Evolutionary conservation across 1,140 invertebrate species (phyloP).

Genomic region (Penaeus indicus): DNA sequence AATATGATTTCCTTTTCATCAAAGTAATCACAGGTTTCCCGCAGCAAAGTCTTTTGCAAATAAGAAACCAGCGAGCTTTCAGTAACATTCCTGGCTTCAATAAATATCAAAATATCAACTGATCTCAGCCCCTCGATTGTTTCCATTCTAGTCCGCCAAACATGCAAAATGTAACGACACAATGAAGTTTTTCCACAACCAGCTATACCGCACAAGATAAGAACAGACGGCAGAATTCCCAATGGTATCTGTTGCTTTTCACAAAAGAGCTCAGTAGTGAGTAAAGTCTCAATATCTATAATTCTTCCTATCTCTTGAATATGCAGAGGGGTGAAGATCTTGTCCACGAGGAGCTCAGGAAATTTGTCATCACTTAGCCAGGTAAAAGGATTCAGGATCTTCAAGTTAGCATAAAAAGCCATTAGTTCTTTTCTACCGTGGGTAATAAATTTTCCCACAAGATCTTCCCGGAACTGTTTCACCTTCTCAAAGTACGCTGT

Average conservation of each 20-base stretch:
- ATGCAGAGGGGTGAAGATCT: conserved; percentile 60
- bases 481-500: conserved; percentile 33
- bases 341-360: conserved; percentile 49
- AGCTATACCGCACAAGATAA: conserved; percentile 43
- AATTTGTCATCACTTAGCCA: conserved; percentile 60
- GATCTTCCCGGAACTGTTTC: conserved; percentile 50
- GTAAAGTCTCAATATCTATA: conserved; percentile 4
- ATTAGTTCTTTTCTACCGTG: conserved; percentile 40
- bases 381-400: conserved; percentile 58
- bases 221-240: conserved; percentile 36
- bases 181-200: conserved; percentile 57
- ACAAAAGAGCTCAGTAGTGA: neutral
- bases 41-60: conserved; percentile 26
- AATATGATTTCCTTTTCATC: conserved; percentile 44
- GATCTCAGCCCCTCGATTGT: conserved; percentile 6
- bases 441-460: conserved; percentile 54
- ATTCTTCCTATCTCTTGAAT: conserved; percentile 9
- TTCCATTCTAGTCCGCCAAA: conserved; percentile 32
- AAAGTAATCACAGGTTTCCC: conserved; percentile 40
- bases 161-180: conserved; percentile 48
- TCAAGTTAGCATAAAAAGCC: conserved; percentile 42
- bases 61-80: conserved; percentile 16
- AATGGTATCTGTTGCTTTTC: neutral
- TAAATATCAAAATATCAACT: conserved; percentile 40
- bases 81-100: conserved; percentile 39